phyloP scores from a whole-genome alignment of 1,140 invertebrate species.

The Drosophila tristis region DNA sequence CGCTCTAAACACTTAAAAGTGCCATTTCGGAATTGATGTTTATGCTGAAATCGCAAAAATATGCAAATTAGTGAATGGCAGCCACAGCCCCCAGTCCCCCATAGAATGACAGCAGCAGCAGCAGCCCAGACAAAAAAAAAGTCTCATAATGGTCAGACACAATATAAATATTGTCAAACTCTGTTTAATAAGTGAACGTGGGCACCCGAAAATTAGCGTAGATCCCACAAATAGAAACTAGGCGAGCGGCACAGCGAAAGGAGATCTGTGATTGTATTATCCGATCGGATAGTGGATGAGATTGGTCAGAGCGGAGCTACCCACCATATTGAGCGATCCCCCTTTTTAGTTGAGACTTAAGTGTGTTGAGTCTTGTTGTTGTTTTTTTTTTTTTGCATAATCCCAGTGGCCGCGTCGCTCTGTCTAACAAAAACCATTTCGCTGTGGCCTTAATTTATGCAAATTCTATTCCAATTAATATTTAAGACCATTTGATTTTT shows the following conservation, averaged over 20 bases:
- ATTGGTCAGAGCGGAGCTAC: conserved; percentile 16
- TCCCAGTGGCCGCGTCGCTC: conserved; percentile 63
- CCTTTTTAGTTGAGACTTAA: conserved; percentile 9
- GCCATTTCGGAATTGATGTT: conserved; percentile 77
- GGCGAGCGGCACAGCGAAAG: conserved; percentile 31
- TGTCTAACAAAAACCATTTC: conserved; percentile 74
- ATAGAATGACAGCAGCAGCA: conserved; percentile 44
- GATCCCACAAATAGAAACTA: conserved; percentile 38
- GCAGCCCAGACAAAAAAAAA: conserved; percentile 37
- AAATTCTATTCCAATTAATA: conserved; percentile 80
- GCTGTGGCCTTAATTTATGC: conserved; percentile 64
- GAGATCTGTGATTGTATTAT: conserved; percentile 18
- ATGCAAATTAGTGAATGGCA: conserved; percentile 82
- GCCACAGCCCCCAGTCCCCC: conserved; percentile 47
- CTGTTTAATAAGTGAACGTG: conserved; percentile 48
- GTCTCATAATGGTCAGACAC: conserved; percentile 46
- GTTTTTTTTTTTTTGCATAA: conserved; percentile 40
- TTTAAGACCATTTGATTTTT: conserved; percentile 60
- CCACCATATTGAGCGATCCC: not conserved
- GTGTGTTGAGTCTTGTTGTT: not conserved
- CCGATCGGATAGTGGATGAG: conserved; percentile 27
- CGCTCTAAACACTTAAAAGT: conserved; percentile 79
- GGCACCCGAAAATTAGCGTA: conserved; percentile 51
- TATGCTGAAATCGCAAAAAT: conserved; percentile 74
- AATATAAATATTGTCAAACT: conserved; percentile 51